Base-by-base conservation (phyloP, 2,888 invertebrate genomes). In the Conus canariensis region DNA sequence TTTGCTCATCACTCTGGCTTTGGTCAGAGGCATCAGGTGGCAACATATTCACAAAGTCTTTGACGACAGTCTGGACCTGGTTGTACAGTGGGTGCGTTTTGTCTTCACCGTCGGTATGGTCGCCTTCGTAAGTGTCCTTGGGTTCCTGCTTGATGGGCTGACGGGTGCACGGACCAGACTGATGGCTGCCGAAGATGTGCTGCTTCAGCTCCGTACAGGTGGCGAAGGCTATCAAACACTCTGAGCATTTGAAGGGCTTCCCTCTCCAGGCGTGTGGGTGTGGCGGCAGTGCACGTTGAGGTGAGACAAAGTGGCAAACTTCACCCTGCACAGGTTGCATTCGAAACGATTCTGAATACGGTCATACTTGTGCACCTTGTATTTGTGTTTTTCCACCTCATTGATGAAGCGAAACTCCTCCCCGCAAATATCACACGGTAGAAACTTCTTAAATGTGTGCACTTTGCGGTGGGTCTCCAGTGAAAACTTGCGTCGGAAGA, bases 351-450 rank as follows among this genome's bases (percentile, higher is more conserved):
- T 89, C 70, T 91, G 88, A 22, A 82, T 64, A 25, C 85, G 87
- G 85, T 92, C 92, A 58, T 92, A 92, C 58, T 90, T 87, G 67
- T 92, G 92, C 56, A 77, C 88, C 22, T 60, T 85, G 85, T 92
- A 86, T 56, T 92, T 92, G 87, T 92, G 92, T 45, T 92, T 92
- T 10, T 92, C 92, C 12, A 92, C 92, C 80, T 92, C 92, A 16
- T 90, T 91, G 45, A 92, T 90, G 87, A 92, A 92, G 30, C 92
- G 90, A 60, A 92, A 92, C 88, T 92, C 90, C 80, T 92, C 91
- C 10, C 91, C 92, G 90, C 92, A 92, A 19, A 92, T 92, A 70
- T 92, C 92, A 82, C 92, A 92, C 8, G 88, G 90, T n/a, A 92
- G 86, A 88, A 92, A 92, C 60, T 91, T 92, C 87, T 90, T 91